A percentile compares a stretch with the other conserved stretches of the same genome.
Evolutionary conservation across 1,140 invertebrate species (phyloP).

Genomic region (Drosophila funebris): DNA sequence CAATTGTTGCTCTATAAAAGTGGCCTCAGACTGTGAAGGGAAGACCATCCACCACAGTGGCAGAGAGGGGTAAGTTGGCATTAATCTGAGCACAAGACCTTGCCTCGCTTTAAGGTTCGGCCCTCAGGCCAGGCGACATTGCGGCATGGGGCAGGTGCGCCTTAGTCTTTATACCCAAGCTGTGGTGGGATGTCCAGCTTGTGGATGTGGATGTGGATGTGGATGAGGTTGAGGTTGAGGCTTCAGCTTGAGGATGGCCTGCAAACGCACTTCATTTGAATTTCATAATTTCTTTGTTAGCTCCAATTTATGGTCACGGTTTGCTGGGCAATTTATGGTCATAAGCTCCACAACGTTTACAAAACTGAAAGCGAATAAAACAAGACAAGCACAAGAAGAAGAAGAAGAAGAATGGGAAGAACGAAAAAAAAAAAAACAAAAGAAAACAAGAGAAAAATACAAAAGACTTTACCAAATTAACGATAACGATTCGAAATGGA

Average conservation of each 20-base stretch:
- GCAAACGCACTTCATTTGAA: conserved; percentile 79
- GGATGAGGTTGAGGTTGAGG: not conserved
- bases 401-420: not conserved
- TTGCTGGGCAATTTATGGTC: conserved; percentile 80
- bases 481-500: conserved; percentile 76
- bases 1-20: conserved; percentile 81
- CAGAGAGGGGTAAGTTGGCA: not conserved
- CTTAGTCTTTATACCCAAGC: conserved; percentile 1
- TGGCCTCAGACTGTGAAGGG: conserved; percentile 18
- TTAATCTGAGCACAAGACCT: conserved; percentile 75
- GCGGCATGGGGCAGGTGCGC: conserved; percentile 45
- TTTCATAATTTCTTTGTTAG: conserved; percentile 83
- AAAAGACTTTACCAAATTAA: conserved; percentile 76
- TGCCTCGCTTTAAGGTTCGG: conserved; percentile 41
- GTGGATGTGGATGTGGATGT: not conserved
- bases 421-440: conserved; percentile 20
- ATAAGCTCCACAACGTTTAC: conserved; percentile 68
- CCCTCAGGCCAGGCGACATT: conserved; percentile 19
- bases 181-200: not conserved
- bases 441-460: conserved; percentile 26
- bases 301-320: conserved; percentile 82
- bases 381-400: conserved; percentile 13
- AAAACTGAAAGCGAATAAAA: conserved; percentile 25
- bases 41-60: no score
- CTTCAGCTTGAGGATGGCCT: not conserved